Evolutionary conservation across 2,888 invertebrate species (phyloP).

Genomic region (Drosophila borealis): DNA sequence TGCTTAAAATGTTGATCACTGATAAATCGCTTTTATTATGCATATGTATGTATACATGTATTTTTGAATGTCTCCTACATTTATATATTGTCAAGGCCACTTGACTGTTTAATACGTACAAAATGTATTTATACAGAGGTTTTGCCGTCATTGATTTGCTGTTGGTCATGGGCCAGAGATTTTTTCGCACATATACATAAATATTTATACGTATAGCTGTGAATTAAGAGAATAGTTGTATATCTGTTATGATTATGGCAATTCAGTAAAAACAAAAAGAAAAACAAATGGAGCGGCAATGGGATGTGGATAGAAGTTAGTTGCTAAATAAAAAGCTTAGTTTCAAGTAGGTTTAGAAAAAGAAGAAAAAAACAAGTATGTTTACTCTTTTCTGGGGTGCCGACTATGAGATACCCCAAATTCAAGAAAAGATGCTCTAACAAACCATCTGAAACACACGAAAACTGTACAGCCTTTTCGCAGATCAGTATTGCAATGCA

Average conservation of each 20-base stretch:
- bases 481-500: too few species aligned
- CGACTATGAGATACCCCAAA: too few species aligned
- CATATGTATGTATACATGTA: conserved; percentile 1
- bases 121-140: conserved; percentile 54
- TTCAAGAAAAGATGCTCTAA: too few species aligned
- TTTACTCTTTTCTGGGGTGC: too few species aligned
- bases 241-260: conserved; percentile 30
- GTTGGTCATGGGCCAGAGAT: conserved; percentile 55
- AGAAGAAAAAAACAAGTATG: too few species aligned
- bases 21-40: neutral
- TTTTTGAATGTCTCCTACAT: conserved; percentile 22
- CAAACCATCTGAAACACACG: too few species aligned
- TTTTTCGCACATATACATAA: conserved; percentile 28
- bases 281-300: conserved; percentile 4
- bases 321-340: too few species aligned
- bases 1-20: neutral
- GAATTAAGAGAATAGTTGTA: neutral
- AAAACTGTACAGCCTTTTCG: too few species aligned
- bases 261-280: conserved; percentile 28
- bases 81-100: conserved; percentile 45
- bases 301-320: neutral
- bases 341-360: too few species aligned
- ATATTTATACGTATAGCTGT: conserved; percentile 3
- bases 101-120: conserved; percentile 41
- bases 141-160: conserved; percentile 61